These are phyloP conservation scores for Sebastes trivittatus DNA, from an alignment of 2,797 vertebrate species.

Conservation along the genomic window DNA sequence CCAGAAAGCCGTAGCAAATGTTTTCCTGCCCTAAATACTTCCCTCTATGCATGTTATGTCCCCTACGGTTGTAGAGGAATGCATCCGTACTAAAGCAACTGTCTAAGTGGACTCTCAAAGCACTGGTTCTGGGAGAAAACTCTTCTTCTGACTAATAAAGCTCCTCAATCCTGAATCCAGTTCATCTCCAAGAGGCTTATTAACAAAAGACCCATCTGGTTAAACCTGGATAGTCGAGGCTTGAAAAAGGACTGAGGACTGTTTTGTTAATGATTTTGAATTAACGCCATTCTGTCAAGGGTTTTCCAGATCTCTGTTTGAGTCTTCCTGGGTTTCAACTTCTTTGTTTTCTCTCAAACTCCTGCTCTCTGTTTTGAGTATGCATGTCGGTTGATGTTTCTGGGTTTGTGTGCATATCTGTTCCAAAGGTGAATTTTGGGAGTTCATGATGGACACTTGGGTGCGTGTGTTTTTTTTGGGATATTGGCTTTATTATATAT, in stretches of 20 bases:
- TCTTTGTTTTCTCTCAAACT: slow-evolving; percentile 52
- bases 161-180: neutral
- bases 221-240: neutral
- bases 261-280: neutral
- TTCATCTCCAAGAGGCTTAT: neutral
- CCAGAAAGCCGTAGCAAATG: neutral
- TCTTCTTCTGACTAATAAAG: neutral
- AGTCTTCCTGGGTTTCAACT: slow-evolving; percentile 17
- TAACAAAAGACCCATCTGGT: neutral
- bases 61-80: slow-evolving; percentile 26
- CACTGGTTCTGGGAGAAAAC: slow-evolving; percentile 49
- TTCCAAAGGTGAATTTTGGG: neutral
- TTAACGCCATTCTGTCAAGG: neutral
- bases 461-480: neutral
- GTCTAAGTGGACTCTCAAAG: slow-evolving; percentile 14
- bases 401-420: slow-evolving; percentile 10
- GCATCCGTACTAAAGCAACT: neutral
- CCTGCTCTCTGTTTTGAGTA: slow-evolving; percentile 31
- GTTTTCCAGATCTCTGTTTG: slow-evolving; percentile 23
- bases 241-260: neutral
- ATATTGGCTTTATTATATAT: neutral
- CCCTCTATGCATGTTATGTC: slow-evolving; percentile 46
- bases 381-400: slow-evolving; percentile 54
- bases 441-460: neutral
- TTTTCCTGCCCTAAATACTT: neutral